Percentiles rank a stretch among this genome's conserved stretches.
These are phyloP conservation scores for Ochotona curzoniae DNA, from an alignment of 2,113 vertebrate genomes.

Conservation along the genomic window DNA sequence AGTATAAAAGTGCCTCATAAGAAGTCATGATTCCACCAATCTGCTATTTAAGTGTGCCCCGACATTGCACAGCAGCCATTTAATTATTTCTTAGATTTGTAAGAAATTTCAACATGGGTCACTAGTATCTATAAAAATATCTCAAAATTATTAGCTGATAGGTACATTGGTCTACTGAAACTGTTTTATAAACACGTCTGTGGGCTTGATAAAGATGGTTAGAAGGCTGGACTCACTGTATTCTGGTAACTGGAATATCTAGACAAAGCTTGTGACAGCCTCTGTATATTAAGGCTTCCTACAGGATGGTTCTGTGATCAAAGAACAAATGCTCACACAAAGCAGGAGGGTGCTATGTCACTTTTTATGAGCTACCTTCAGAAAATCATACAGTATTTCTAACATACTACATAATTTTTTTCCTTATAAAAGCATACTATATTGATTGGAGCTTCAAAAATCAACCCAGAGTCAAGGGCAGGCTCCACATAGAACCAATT, in stretches of 20 bases:
- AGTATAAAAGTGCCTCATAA: too few species aligned
- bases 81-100: neutral
- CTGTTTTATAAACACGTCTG: neutral
- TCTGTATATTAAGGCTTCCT: neutral
- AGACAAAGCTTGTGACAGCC: neutral
- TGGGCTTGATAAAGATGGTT: neutral
- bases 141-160: neutral
- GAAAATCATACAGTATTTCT: neutral
- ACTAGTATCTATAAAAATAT: neutral
- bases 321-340: neutral
- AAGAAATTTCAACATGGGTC: slow-evolving; percentile 1
- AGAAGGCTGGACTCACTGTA: neutral
- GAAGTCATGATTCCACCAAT: too few species aligned
- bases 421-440: too few species aligned
- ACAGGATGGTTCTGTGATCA: neutral
- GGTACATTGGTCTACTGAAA: neutral
- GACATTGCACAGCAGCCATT: too few species aligned
- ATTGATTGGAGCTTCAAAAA: neutral
- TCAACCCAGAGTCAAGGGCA: neutral
- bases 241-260: neutral
- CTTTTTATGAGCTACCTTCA: neutral
- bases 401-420: neutral
- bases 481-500: neutral
- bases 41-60: too few species aligned
- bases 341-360: neutral